These are phyloP conservation scores for Quiscalus mexicanus DNA, from an alignment of 2,113 vertebrate genomes.

Conservation along the genomic window DNA sequence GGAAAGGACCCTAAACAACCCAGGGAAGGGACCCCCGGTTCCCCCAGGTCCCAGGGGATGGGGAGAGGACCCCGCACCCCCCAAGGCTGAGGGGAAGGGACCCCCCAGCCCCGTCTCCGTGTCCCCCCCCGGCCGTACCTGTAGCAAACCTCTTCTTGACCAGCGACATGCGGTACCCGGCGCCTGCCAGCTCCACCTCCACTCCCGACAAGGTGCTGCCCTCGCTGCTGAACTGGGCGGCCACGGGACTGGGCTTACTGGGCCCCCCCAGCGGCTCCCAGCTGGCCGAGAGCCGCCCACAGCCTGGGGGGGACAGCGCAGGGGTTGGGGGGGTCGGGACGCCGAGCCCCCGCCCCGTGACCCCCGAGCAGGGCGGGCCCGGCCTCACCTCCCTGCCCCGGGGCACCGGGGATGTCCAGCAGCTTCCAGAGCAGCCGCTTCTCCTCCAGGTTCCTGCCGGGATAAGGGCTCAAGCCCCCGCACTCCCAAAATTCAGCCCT, in stretches of 20 bases:
- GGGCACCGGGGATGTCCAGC: constrained; percentile 78
- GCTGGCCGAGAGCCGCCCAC: constrained; percentile 82
- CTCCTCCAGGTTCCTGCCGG: constrained; percentile 88
- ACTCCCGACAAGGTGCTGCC: constrained; percentile 88
- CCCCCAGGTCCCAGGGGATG: neutral
- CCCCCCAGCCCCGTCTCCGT: no score
- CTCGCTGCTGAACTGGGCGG: constrained; percentile 91
- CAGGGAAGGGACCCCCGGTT: fast-evolving
- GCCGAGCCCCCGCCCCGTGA: neutral
- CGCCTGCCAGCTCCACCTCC: constrained; percentile 87
- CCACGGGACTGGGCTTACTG: constrained; percentile 85
- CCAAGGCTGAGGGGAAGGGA: fast-evolving
- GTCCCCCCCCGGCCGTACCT: constrained; percentile 70
- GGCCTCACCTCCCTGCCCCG: constrained; percentile 84
- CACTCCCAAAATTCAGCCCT: fast-evolving
- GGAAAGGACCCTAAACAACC: neutral
- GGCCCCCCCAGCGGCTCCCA: constrained; percentile 63
- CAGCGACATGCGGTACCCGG: constrained; percentile 92
- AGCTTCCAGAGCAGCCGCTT: constrained; percentile 90
- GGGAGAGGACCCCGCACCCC: fast-evolving
- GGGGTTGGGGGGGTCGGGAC: neutral
- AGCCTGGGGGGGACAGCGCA: constrained; percentile 60
- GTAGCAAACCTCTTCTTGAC: constrained; percentile 95
- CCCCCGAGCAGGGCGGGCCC: fast-evolving
- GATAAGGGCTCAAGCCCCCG: no score